Conservation (phyloP, 2,113 vertebrate species). For the Micromys minutus region DNA sequence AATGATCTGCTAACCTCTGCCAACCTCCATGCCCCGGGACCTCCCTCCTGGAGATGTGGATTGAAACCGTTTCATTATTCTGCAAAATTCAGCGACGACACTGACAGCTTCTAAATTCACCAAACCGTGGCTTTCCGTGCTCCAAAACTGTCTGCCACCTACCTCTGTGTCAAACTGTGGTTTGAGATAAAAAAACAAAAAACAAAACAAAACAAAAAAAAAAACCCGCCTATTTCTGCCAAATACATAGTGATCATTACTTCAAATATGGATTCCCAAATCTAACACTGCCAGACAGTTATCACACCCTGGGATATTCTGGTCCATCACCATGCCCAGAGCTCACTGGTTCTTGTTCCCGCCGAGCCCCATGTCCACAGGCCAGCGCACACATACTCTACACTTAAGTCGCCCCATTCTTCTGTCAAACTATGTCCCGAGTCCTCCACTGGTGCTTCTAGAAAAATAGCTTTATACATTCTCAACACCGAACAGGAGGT, state of each 20-base stretch:
- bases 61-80: background rate
- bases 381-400: background rate
- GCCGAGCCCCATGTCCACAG: background rate
- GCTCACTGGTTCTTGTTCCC: background rate
- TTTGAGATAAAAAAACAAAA: background rate
- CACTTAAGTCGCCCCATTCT: background rate
- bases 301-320: too few species aligned
- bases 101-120: background rate
- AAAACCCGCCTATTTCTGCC: background rate
- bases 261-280: background rate
- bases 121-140: background rate
- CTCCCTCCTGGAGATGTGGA: background rate
- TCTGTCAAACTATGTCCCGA: background rate
- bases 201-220: too few species aligned
- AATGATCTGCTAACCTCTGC: background rate
- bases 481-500: too few species aligned
- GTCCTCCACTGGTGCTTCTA: background rate
- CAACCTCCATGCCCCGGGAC: background rate
- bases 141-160: background rate
- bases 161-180: background rate
- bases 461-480: fast-evolving
- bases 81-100: background rate
- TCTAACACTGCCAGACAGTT: too few species aligned
- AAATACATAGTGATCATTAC: background rate
- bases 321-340: background rate